Conservation (phyloP, 2,113 vertebrate species). For the Brachyistius frenatus region DNA sequence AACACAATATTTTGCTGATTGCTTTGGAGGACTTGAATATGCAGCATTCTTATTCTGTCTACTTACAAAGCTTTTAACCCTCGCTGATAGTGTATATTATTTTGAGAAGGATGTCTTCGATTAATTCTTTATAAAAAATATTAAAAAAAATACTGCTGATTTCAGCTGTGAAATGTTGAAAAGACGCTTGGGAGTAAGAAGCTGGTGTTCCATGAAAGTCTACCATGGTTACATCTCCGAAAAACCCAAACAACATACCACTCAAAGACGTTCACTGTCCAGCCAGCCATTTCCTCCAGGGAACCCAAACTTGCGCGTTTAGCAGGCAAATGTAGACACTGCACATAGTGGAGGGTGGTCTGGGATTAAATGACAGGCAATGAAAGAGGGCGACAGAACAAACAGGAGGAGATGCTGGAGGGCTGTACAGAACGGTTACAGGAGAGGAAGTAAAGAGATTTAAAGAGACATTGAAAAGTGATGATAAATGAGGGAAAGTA, state of each 20-base stretch:
- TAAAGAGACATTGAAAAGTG: constrained; percentile 1
- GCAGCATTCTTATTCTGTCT: not conserved
- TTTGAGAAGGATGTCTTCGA: too few relatives aligned
- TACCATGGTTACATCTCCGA: not conserved
- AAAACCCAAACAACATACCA: constrained; percentile 21
- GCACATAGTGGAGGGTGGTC: not conserved
- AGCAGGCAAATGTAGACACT: constrained; percentile 15
- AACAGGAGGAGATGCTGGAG: constrained; percentile 6
- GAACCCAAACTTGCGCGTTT: not conserved
- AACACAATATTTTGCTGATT: not conserved
- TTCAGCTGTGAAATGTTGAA: constrained; percentile 6
- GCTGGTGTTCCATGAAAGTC: not conserved
- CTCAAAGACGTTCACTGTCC: constrained; percentile 33
- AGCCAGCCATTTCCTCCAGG: constrained; percentile 7
- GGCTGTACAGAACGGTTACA: not conserved
- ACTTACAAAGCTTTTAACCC: not conserved
- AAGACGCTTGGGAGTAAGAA: not conserved
- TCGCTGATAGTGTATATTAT: not conserved
- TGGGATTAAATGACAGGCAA: constrained; percentile 6
- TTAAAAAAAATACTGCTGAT: not conserved
- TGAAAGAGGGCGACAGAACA: not conserved
- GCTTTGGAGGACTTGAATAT: not conserved
- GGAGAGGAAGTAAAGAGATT: not conserved
- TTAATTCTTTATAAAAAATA: too few relatives aligned
- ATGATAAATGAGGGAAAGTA: not conserved